Evolutionary conservation across 2,797 vertebrate species (phyloP).

Genomic region (Thripadectes ignobilis): DNA sequence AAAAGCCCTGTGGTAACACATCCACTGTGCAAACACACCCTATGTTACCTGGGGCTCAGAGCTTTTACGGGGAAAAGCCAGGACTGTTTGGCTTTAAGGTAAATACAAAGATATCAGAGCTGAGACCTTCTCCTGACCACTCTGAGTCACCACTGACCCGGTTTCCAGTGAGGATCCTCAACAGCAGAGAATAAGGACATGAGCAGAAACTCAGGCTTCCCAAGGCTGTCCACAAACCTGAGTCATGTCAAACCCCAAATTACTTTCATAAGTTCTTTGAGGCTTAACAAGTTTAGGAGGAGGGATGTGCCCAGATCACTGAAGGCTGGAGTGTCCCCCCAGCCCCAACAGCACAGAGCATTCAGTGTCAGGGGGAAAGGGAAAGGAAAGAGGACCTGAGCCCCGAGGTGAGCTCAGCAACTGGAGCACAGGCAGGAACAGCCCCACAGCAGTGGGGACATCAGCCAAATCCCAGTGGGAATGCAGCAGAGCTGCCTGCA

Average conservation of each 20-base stretch:
- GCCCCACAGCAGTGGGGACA: fast-evolving
- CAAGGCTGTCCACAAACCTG: not conserved
- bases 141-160: fast-evolving
- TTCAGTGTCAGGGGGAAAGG: fast-evolving
- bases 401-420: not conserved
- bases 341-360: fast-evolving
- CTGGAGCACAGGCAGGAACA: fast-evolving
- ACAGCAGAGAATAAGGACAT: fast-evolving
- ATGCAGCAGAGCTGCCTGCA: fast-evolving
- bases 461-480: fast-evolving
- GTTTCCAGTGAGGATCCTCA: not conserved
- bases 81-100: not conserved
- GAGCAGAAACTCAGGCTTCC: not conserved
- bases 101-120: not conserved
- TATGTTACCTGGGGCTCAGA: fast-evolving
- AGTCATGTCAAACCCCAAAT: not conserved
- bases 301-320: not conserved
- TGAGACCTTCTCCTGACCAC: not conserved
- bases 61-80: not conserved
- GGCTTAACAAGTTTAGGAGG: not conserved
- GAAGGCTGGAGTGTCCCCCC: not conserved
- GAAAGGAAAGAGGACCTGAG: not conserved
- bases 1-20: not conserved
- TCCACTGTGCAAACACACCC: not conserved
- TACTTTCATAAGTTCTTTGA: not conserved